These are phyloP conservation scores for Saccostrea cuccullata DNA, from an alignment of 1,140 invertebrate genomes.

Conservation along the genomic window DNA sequence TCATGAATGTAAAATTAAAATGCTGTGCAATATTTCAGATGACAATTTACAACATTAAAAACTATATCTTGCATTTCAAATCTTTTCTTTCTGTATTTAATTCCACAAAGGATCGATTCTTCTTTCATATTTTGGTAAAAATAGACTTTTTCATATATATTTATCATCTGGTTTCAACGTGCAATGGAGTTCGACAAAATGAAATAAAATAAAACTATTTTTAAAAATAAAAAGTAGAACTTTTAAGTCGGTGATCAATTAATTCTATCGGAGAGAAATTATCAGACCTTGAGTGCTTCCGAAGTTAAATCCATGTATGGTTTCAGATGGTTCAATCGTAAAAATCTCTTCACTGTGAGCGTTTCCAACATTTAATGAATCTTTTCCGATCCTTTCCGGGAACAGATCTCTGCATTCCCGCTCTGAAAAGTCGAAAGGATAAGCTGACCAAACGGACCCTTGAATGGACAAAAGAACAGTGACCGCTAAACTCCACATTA, in stretches of 20 bases:
- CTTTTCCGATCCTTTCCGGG: constrained; percentile 26
- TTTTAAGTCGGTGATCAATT: background rate
- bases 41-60: too few relatives aligned
- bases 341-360: background rate
- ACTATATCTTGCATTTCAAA: too few relatives aligned
- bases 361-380: background rate
- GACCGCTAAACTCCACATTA: constrained; percentile 17
- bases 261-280: background rate
- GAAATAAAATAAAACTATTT: too few relatives aligned
- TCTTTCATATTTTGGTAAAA: background rate
- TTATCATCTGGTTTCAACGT: background rate
- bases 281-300: background rate
- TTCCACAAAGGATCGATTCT: background rate
- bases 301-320: background rate
- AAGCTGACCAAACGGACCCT: background rate
- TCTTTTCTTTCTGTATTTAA: background rate
- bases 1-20: too few relatives aligned
- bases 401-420: constrained; percentile 21
- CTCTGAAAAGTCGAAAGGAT: background rate
- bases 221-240: too few relatives aligned
- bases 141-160: background rate
- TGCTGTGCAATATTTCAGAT: too few relatives aligned
- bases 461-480: background rate
- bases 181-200: too few relatives aligned
- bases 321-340: constrained; percentile 25